A percentile compares a stretch with the other conserved stretches of the same genome.
Evolutionary conservation across 2,888 invertebrate species (phyloP).

Genomic region (Ormyrus labotus): DNA sequence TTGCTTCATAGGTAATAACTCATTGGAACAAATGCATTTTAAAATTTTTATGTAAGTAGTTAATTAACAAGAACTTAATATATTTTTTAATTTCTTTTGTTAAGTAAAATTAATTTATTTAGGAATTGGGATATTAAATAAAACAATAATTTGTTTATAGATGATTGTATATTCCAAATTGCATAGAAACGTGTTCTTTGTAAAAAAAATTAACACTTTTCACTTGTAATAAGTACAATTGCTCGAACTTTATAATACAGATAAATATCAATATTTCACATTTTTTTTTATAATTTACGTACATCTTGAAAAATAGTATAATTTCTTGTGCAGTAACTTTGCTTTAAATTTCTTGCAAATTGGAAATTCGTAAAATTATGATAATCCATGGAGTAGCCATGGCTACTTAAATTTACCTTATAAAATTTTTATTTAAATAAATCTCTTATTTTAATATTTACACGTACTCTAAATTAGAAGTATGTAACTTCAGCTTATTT

Average conservation of each 20-base stretch:
- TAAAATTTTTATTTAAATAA: constrained; percentile 71
- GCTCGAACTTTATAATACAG: constrained; percentile 43
- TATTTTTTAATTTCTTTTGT: too few species aligned
- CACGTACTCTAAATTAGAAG: constrained; percentile 39
- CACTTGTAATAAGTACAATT: constrained; percentile 32
- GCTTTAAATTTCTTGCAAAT: constrained; percentile 43
- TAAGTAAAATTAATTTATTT: too few species aligned
- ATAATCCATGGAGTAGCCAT: constrained; percentile 48
- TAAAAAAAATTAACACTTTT: constrained; percentile 51
- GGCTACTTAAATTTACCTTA: constrained; percentile 55
- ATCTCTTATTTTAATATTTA: constrained; percentile 58
- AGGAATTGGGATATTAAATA: background rate
- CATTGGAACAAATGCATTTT: too few species aligned
- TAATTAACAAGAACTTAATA: too few species aligned
- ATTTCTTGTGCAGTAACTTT: constrained; percentile 30
- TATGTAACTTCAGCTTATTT: constrained; percentile 41
- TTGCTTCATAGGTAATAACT: background rate
- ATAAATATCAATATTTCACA: constrained; percentile 39
- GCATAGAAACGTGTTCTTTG: constrained; percentile 50
- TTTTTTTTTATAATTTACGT: constrained; percentile 40
- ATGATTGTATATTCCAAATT: constrained; percentile 54
- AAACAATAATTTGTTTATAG: constrained; percentile 19
- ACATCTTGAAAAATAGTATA: constrained; percentile 48
- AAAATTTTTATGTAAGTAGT: too few species aligned
- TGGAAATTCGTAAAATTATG: constrained; percentile 46